Evolutionary conservation across 2,888 invertebrate genomes (phyloP).

Genomic region (Pandemis heparana): DNA sequence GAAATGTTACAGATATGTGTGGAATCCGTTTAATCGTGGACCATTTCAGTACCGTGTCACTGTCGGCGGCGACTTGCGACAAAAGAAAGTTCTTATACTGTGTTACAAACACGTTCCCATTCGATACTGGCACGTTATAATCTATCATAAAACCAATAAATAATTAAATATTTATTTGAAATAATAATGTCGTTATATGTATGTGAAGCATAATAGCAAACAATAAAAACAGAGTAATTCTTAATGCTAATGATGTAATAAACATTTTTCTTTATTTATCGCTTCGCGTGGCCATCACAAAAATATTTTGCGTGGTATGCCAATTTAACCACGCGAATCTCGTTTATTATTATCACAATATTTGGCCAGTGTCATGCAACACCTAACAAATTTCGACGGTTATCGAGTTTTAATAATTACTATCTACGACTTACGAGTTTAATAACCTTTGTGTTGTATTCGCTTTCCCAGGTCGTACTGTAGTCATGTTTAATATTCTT

Average conservation of each 20-base stretch:
- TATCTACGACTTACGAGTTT: constrained; percentile 9
- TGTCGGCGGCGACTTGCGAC: constrained; percentile 13
- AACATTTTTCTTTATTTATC: constrained; percentile 54
- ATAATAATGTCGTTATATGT: background rate
- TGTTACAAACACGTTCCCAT: background rate
- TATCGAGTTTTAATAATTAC: constrained; percentile 18
- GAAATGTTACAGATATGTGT: constrained; percentile 59
- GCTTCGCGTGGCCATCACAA: constrained; percentile 54
- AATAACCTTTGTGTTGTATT: constrained; percentile 17
- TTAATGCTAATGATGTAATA: constrained; percentile 50
- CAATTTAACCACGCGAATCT: constrained; percentile 60
- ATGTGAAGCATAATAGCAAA: background rate
- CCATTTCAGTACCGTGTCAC: constrained; percentile 22
- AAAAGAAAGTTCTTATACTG: constrained; percentile 34
- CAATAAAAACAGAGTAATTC: constrained; percentile 38
- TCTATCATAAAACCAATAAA: background rate
- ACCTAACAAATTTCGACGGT: constrained; percentile 41
- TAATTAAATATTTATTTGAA: background rate
- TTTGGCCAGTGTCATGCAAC: constrained; percentile 58
- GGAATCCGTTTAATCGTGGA: constrained; percentile 64
- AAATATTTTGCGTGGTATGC: constrained; percentile 61
- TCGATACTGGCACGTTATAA: background rate
- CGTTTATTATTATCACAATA: constrained; percentile 64
- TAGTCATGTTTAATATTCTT: constrained; percentile 10
- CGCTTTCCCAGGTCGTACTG: background rate